phyloP scores from a whole-genome alignment of 2,113 vertebrate species.

The Promerops cafer region DNA sequence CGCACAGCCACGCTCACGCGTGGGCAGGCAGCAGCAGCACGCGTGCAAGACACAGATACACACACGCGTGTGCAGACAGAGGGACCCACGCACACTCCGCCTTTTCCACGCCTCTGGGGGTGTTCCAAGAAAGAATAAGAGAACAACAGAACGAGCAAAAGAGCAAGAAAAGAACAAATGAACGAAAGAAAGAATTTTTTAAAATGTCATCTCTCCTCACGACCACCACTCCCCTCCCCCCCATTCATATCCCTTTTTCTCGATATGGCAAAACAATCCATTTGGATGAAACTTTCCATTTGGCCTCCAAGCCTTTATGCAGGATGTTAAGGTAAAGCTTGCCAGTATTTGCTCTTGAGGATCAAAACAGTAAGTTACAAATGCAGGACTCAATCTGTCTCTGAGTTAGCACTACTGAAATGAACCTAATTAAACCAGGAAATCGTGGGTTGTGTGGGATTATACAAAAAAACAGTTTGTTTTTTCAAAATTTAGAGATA shows the following conservation, averaged over 20 bases:
- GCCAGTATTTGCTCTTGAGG: background rate
- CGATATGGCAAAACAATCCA: background rate
- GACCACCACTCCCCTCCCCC: rapidly evolving
- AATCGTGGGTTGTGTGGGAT: background rate
- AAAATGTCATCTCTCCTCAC: rapidly evolving
- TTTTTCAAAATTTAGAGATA: background rate
- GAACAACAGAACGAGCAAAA: background rate
- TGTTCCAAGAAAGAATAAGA: background rate
- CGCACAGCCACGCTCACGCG: background rate
- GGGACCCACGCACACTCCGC: rapidly evolving
- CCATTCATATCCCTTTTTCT: background rate
- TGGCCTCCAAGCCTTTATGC: background rate
- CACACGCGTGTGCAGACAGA: rapidly evolving
- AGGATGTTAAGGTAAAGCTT: background rate
- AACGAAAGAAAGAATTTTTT: no score
- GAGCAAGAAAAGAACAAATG: background rate
- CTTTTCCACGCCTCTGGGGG: background rate
- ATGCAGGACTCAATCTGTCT: background rate
- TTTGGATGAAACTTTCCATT: background rate
- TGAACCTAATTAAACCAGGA: background rate
- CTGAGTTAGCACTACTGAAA: background rate
- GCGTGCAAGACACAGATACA: background rate
- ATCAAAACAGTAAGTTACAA: background rate
- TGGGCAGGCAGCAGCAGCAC: background rate
- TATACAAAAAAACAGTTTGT: background rate